Evolutionary conservation across 2,888 invertebrate species (phyloP), one percentile per base, ranked within the genome.

Genomic region (Hypena proboscidalis): DNA sequence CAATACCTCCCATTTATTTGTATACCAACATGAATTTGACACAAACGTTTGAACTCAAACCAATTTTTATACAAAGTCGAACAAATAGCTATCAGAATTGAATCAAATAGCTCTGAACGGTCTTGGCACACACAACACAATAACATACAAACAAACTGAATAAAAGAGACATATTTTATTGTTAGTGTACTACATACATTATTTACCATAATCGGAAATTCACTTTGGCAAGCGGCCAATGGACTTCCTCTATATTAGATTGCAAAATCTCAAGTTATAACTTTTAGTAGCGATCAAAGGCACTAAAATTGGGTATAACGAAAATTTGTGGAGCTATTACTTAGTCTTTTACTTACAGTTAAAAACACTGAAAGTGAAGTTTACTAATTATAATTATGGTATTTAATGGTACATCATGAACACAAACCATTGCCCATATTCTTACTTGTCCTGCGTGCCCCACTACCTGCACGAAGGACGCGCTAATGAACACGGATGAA

Each of bases 181-280:
- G 58, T 57, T 57, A 57, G 53, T 46, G 8, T 36, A 55, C 60
- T 70, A 52, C 55, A 60, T 70, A 52, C 55, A 68, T 79, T 76
- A 74, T 80, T 79, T 71, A 77, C 69, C 70, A 77, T 77, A 78
- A 83, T 80, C 76, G 78, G 74, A 79, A 80, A 77, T 75, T 74
- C 74, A 76, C 75, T 79, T 83, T 85, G 83, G 85, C 78, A 51
- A 38, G 40, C 37, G 45, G 74, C 83, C 84, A 84, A 73, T 66
- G 50, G 59, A 67, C 70, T 74, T 73, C 70, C 62, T 67, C 67
- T 48, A 48, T 53, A 15, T 13, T 29, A 29, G 29, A n/a, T n/a
- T n/a, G n/a, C n/a, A n/a, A n/a, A n/a, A n/a, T n/a, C n/a, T n/a
- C n/a, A n/a, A n/a, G n/a, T n/a, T n/a, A n/a, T n/a, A n/a, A n/a